A percentile compares a stretch with the other conserved stretches of the same genome.
These are phyloP conservation scores for Siniperca undulata DNA, from an alignment of 2,797 vertebrate species.

Conservation along the genomic window DNA sequence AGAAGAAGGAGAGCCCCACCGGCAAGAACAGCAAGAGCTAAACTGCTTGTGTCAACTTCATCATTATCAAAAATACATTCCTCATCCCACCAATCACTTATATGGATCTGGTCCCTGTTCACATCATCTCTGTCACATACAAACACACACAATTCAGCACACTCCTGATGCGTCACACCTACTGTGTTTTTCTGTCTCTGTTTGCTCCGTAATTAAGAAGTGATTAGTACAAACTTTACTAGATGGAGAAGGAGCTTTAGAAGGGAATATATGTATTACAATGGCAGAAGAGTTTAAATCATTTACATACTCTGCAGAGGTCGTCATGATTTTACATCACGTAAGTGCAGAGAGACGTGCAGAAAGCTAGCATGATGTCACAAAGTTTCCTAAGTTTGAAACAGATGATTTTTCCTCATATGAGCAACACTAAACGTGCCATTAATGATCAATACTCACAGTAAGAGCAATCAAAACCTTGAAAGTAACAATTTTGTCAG, in stretches of 20 bases:
- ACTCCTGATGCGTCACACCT: conserved; percentile 53
- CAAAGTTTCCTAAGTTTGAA: conserved; percentile 1
- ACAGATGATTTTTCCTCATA: conserved; percentile 21
- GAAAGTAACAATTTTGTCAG: conserved; percentile 60
- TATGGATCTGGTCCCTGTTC: conserved; percentile 59
- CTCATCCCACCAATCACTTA: conserved; percentile 55
- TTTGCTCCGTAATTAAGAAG: conserved; percentile 47
- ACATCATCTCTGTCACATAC: conserved; percentile 46
- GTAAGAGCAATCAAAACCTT: conserved; percentile 51
- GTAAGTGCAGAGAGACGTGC: conserved; percentile 21
- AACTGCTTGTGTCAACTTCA: conserved; percentile 58
- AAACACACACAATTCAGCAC: conserved; percentile 50
- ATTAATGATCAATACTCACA: conserved; percentile 50
- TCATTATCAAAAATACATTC: conserved; percentile 52
- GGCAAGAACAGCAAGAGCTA: conserved; percentile 84
- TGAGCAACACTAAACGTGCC: conserved; percentile 62
- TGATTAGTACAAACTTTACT: conserved; percentile 33
- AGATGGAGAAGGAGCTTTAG: conserved; percentile 40
- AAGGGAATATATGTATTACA: not conserved
- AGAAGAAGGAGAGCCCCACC: conserved; percentile 74
- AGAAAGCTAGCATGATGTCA: conserved; percentile 43
- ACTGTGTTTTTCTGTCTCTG: conserved; percentile 55
- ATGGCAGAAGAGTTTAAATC: conserved; percentile 12
- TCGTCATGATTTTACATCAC: conserved; percentile 12
- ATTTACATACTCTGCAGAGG: conserved; percentile 26